Base-by-base conservation (phyloP, 2,113 vertebrate genomes). In the Atractosteus spatula region DNA sequence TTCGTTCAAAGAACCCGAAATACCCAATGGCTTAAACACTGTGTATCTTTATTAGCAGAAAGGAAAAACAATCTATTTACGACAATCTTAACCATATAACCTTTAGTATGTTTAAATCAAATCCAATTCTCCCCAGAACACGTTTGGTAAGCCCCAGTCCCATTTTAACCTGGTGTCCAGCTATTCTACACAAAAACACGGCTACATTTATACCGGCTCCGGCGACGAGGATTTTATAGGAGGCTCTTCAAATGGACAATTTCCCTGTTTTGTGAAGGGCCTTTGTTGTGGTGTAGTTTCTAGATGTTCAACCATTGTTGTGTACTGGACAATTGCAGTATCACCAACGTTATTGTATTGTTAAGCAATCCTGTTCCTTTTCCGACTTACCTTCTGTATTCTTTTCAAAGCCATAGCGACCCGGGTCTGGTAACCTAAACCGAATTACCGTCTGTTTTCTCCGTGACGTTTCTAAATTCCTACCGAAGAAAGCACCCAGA, bases 371-470 rank as follows among this genome's bases (percentile, higher is more conserved):
- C 29, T 3, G 11, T 6, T 5, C 12, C 5, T 16, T 59, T 59
- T 17, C 2, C 14, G 12, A 76, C 79, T 79, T 65, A 88, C 89
- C 86, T 88, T 90, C 43, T 84, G 76, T 87, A 90, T 88, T 85
- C 87, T 89, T 73, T 89, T 90, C 74, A 88, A 74, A 76, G 89
- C 84, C 89, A 90, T 90, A 4, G 14, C 57, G 12, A 59, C 57
- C 47, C 5, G 14, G 14, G 57, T 13, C 57, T 4, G 12, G n/a
- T 16, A 59, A n/a, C 12, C 57, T 59, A 11, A 59, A 11, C 10
- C n/a, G 12, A 59, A 6, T 13, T 6, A n/a, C 57, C 47, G 72
- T 12, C 43, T 14, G 71, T 43, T 10, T 70, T 4, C 0, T 0
- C 8, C 55, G 71, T 72, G 61, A 7, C n/a, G 17, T 29, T 44